These are phyloP conservation scores for Abrostola triplasia DNA, from an alignment of 2,888 invertebrate genomes.

Conservation along the genomic window DNA sequence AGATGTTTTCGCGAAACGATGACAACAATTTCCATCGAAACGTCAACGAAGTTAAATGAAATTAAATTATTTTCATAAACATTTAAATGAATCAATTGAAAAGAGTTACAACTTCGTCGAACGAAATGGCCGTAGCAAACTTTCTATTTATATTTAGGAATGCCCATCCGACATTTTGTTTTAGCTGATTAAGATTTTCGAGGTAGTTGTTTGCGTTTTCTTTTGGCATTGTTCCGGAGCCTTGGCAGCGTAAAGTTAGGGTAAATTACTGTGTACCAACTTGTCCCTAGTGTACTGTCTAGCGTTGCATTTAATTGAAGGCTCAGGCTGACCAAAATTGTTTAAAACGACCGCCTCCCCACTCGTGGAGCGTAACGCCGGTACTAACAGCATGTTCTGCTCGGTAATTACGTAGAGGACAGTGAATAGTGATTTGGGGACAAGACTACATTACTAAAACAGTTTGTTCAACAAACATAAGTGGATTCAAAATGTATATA, in stretches of 20 bases:
- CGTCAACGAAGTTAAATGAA: slow-evolving; percentile 49
- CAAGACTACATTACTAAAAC: slow-evolving; percentile 4
- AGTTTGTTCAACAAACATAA: too few relatives aligned
- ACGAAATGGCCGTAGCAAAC: slow-evolving; percentile 9
- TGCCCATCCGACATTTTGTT: slow-evolving; percentile 6
- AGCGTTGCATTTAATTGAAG: slow-evolving; percentile 62
- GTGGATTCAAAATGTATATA: too few relatives aligned
- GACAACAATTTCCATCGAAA: slow-evolving; percentile 40
- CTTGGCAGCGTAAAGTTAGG: slow-evolving; percentile 30
- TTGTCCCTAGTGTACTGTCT: slow-evolving; percentile 33
- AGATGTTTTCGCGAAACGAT: slow-evolving; percentile 36
- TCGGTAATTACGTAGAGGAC: slow-evolving; percentile 19
- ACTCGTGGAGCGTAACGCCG: slow-evolving; percentile 15
- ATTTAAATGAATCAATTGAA: slow-evolving; percentile 43
- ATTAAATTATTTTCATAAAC: slow-evolving; percentile 43
- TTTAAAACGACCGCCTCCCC: slow-evolving; percentile 47
- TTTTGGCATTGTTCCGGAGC: slow-evolving; percentile 15
- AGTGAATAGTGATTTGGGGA: slow-evolving; percentile 11
- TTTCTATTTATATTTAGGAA: slow-evolving; percentile 9
- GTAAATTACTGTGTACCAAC: slow-evolving; percentile 34
- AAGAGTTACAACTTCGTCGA: slow-evolving; percentile 23
- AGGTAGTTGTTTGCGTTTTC: slow-evolving; percentile 5
- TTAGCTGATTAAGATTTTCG: slow-evolving; percentile 4
- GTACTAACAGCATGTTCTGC: slow-evolving; percentile 20
- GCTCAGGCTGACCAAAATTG: slow-evolving; percentile 53